Percentiles rank a stretch among this genome's conserved stretches.
These are phyloP conservation scores for Dicentrarchus labrax DNA, from an alignment of 2,113 vertebrate genomes.

Conservation along the genomic window DNA sequence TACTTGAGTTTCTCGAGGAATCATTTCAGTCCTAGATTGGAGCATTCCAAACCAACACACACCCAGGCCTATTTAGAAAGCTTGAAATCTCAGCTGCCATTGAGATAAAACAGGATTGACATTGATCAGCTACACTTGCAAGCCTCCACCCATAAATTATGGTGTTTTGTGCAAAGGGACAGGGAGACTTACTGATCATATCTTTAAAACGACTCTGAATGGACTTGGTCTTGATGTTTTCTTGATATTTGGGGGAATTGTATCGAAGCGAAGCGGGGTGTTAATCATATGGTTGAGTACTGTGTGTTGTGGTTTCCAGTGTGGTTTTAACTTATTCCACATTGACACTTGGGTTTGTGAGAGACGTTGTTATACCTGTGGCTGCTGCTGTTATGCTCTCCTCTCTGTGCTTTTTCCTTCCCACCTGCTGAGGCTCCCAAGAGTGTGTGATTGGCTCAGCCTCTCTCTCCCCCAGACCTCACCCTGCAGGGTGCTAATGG, in stretches of 20 bases:
- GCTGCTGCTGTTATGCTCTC: slow-evolving; percentile 39
- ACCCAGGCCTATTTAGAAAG: background rate
- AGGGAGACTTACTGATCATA: background rate
- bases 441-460: slow-evolving; percentile 70
- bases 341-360: slow-evolving; percentile 31
- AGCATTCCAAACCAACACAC: background rate
- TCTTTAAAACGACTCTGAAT: slow-evolving; percentile 8
- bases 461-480: slow-evolving; percentile 62
- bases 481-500: slow-evolving; percentile 74
- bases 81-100: background rate
- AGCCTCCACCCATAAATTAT: background rate
- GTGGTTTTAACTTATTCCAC: slow-evolving; percentile 15
- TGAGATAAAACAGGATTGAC: background rate
- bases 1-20: no score
- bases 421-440: slow-evolving; percentile 66
- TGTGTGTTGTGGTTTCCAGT: slow-evolving; percentile 11
- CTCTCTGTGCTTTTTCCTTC: slow-evolving; percentile 26
- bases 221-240: background rate
- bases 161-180: background rate
- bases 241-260: background rate
- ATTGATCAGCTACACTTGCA: background rate
- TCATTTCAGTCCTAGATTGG: background rate
- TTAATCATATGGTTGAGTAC: slow-evolving; percentile 33
- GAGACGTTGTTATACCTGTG: slow-evolving; percentile 35
- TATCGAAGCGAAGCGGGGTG: no score